phyloP scores from a whole-genome alignment of 2,797 vertebrate species.

The Bradypus variegatus region DNA sequence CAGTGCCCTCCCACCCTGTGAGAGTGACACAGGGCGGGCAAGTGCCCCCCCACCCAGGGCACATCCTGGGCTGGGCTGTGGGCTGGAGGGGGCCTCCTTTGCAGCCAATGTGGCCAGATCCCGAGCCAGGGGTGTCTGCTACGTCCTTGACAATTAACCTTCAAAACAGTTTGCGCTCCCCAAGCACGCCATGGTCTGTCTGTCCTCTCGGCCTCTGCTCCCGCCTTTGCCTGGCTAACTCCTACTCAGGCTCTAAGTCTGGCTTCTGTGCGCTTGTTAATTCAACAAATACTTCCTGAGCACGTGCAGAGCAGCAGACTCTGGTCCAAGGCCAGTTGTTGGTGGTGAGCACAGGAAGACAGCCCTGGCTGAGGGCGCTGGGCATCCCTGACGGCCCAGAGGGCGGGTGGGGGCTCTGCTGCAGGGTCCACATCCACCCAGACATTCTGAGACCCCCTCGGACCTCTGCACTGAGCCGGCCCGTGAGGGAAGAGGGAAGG shows the following conservation, averaged over 20 bases:
- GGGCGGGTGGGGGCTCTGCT: not conserved
- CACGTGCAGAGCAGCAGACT: not conserved
- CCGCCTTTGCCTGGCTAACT: not conserved
- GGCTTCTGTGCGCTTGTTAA: not conserved
- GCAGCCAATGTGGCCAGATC: not conserved
- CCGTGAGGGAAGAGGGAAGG: not conserved
- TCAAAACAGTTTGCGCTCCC: not conserved
- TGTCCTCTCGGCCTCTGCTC: not conserved
- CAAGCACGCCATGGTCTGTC: not conserved
- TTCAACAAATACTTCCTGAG: not conserved
- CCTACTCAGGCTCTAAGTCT: not conserved
- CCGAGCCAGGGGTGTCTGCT: not conserved
- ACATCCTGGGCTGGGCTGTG: no score
- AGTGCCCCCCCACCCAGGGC: no score
- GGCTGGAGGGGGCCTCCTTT: not conserved
- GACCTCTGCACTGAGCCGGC: not conserved
- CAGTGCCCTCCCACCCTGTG: fast-evolving
- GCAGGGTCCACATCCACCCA: not conserved
- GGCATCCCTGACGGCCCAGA: not conserved
- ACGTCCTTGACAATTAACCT: not conserved
- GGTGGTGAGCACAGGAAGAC: not conserved
- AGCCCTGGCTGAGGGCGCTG: not conserved
- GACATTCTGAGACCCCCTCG: not conserved
- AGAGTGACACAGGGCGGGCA: not conserved
- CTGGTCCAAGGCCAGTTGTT: not conserved